phyloP scores from a whole-genome alignment of 2,797 vertebrate genomes.

The Pseudopleuronectes americanus region DNA sequence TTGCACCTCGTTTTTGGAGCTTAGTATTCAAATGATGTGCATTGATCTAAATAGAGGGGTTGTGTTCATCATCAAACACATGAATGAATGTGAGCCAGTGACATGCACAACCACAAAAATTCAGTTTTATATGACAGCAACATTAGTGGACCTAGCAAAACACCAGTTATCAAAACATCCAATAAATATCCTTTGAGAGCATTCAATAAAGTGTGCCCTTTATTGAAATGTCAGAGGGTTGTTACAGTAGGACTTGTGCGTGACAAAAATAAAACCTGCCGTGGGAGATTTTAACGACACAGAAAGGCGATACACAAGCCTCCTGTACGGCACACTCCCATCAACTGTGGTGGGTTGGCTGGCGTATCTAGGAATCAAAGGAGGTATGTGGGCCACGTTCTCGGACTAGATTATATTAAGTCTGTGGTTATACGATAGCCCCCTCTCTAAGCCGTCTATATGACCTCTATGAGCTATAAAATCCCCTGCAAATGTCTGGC shows the following conservation, averaged over 20 bases:
- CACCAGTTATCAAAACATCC: slow-evolving; percentile 40
- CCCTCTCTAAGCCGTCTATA: slow-evolving; percentile 70
- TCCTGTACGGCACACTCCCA: slow-evolving; percentile 66
- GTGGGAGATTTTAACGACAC: slow-evolving; percentile 55
- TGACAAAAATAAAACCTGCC: slow-evolving; percentile 74
- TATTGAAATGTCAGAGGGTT: slow-evolving; percentile 68
- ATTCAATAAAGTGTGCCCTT: slow-evolving; percentile 20
- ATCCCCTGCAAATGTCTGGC: slow-evolving; percentile 70
- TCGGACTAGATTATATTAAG: slow-evolving; percentile 75
- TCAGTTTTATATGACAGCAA: slow-evolving; percentile 18
- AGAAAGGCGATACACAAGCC: slow-evolving; percentile 64
- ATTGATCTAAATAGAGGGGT: background rate
- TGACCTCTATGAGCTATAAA: slow-evolving; percentile 68
- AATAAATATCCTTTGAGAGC: slow-evolving; percentile 39
- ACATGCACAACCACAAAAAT: background rate
- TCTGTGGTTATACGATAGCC: slow-evolving; percentile 73
- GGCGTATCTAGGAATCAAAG: slow-evolving; percentile 74
- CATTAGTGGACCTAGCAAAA: slow-evolving; percentile 45
- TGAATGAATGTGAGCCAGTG: background rate
- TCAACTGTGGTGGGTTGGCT: slow-evolving; percentile 58
- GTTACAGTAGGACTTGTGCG: slow-evolving; percentile 34
- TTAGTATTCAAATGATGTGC: background rate
- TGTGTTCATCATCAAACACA: background rate
- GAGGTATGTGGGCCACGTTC: slow-evolving; percentile 73
- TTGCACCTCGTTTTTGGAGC: background rate